phyloP scores from a whole-genome alignment of 2,888 invertebrate species.

The Cerastis rubricosa region DNA sequence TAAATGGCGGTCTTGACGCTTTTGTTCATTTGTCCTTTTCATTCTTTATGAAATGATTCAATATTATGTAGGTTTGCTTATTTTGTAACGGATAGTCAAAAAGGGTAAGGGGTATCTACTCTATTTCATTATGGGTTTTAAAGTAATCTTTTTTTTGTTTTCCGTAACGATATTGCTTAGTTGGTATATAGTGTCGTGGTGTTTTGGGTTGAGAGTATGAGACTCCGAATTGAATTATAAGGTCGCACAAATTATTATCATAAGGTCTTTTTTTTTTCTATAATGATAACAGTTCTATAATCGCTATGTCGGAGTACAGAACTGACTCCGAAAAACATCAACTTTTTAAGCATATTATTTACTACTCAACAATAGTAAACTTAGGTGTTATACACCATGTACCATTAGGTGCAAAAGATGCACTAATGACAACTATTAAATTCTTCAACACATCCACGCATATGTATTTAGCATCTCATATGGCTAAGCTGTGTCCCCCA shows the following conservation, averaged over 20 bases:
- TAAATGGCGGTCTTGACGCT: conserved; percentile 3
- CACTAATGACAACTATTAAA: conserved; percentile 13
- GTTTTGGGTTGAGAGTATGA: neutral
- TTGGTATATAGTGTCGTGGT: neutral
- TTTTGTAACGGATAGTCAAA: neutral
- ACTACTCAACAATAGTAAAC: neutral
- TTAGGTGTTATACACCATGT: neutral
- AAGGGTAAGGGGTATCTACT: neutral
- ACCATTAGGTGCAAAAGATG: neutral
- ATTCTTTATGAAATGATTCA: neutral
- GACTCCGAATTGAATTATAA: neutral
- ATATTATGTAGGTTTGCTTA: conserved; percentile 5
- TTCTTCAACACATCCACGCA: conserved; percentile 11
- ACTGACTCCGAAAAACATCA: neutral
- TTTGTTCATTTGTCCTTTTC: neutral
- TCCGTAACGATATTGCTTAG: neutral
- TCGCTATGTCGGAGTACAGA: neutral
- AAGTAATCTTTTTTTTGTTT: neutral
- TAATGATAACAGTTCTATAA: neutral
- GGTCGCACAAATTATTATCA: too few relatives aligned
- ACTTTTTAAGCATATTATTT: neutral
- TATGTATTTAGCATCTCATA: conserved; percentile 31
- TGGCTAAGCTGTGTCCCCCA: conserved; percentile 17
- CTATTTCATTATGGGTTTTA: too few relatives aligned
- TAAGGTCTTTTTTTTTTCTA: too few relatives aligned